Base-by-base conservation (phyloP, 37 sponge, comb jelly and placozoan genomes). In the Dysidea cf. avara region DNA sequence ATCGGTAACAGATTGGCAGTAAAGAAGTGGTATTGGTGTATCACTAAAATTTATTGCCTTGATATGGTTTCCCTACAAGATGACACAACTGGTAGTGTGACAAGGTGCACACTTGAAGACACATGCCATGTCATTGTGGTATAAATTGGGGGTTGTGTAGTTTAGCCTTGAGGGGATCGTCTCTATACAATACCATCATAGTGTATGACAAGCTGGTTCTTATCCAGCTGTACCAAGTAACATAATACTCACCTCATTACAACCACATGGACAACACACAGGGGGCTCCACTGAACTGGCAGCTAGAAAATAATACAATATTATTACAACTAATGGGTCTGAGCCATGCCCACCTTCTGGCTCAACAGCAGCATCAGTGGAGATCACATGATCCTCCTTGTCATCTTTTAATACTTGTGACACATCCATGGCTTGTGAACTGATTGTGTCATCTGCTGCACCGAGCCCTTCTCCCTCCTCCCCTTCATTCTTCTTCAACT, bases 211-310 rank as follows among this genome's bases (percentile, higher is more conserved):
- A n/a, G n/a, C n/a, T n/a, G n/a, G n/a, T n/a, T n/a, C n/a, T n/a
- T n/a, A n/a, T n/a, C n/a, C n/a, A n/a, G n/a, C n/a, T n/a, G n/a
- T n/a, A n/a, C n/a, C n/a, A n/a, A n/a, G n/a, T n/a, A n/a, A n/a
- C n/a, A n/a, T n/a, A n/a, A n/a, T n/a, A 22, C 63, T 65, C 17
- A 86, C 87, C 78, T 87, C 82, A 48, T 81, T 71, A 21, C 48
- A 61, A 0, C 82, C 75, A 77, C 87, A 87, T 2, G 89, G 89
- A 39, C 89, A 88, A 13, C 69, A 46, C 31, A 88, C 79, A 14
- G 34, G 22, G 26, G 54, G 53, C 13, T 65, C 49, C 46, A 69
- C 35, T 12, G 21, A 2, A 9, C 6, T 51, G 1, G 46, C 74
- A 1, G 50, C 61, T 22, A 21, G 24, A 22, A 34, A 47, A 34